Evolutionary conservation across 1,140 invertebrate genomes (phyloP).

Genomic region (Nephila pilipes): DNA sequence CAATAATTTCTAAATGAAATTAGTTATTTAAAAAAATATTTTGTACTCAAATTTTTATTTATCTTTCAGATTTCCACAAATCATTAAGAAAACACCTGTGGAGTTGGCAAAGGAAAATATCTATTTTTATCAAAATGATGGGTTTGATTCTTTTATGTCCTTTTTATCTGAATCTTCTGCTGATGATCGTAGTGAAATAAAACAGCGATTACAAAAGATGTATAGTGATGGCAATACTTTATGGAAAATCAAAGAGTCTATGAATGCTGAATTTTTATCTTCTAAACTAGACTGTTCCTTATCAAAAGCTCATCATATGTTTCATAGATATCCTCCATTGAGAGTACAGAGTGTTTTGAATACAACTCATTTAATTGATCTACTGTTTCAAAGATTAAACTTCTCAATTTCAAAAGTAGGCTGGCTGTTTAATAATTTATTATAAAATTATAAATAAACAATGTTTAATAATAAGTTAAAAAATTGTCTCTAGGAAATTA

Average conservation of each 20-base stretch:
- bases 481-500: too few relatives aligned
- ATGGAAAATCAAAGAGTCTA: constrained; percentile 33
- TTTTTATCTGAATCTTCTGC: background rate
- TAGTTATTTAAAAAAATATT: too few relatives aligned
- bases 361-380: constrained; percentile 45
- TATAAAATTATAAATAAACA: background rate
- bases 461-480: background rate
- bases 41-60: too few relatives aligned
- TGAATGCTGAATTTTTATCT: constrained; percentile 64
- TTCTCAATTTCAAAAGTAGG: constrained; percentile 39
- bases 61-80: constrained; percentile 33
- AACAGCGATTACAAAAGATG: background rate
- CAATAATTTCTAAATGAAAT: too few relatives aligned
- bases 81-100: constrained; percentile 40
- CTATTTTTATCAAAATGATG: background rate
- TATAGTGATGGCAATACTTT: background rate
- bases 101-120: background rate
- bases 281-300: constrained; percentile 34
- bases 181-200: background rate
- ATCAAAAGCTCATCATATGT: background rate
- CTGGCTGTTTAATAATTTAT: background rate
- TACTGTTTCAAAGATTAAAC: background rate
- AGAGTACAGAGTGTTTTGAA: constrained; percentile 29
- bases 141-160: background rate
- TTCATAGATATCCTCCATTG: constrained; percentile 41